These are phyloP conservation scores for Acronicta aceris DNA, from an alignment of 2,888 invertebrate species.

Conservation along the genomic window DNA sequence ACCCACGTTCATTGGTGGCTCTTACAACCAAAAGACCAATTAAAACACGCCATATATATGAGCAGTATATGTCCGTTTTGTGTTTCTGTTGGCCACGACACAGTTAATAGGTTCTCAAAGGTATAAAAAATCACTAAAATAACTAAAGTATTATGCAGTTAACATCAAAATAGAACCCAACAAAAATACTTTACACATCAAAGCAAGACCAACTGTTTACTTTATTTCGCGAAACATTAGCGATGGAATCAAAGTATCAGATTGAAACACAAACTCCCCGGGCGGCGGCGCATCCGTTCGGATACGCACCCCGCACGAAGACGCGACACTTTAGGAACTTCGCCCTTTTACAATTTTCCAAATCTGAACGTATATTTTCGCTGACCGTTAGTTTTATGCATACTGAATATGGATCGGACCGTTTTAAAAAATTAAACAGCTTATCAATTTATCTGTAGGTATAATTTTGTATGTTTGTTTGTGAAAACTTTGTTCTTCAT, in stretches of 20 bases:
- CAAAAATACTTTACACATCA: conserved; percentile 4
- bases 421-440: no score
- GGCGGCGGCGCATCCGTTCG: conserved; percentile 20
- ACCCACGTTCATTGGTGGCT: no score
- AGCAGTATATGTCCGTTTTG: no score
- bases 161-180: background rate
- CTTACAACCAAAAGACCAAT: no score
- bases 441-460: no score
- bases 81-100: no score
- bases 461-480: no score
- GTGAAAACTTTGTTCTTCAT: no score
- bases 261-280: conserved; percentile 40
- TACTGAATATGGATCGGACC: conserved; percentile 47
- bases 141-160: no score
- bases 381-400: conserved; percentile 54
- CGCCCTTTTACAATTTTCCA: conserved; percentile 71
- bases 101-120: no score
- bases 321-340: conserved; percentile 50
- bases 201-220: conserved; percentile 17
- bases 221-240: conserved; percentile 23
- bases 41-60: no score
- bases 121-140: no score
- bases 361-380: conserved; percentile 59
- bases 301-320: conserved; percentile 11
- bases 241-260: conserved; percentile 46